Evolutionary conservation across 2,888 invertebrate genomes (phyloP).

Genomic region (Chamaedrilus cognettii): DNA sequence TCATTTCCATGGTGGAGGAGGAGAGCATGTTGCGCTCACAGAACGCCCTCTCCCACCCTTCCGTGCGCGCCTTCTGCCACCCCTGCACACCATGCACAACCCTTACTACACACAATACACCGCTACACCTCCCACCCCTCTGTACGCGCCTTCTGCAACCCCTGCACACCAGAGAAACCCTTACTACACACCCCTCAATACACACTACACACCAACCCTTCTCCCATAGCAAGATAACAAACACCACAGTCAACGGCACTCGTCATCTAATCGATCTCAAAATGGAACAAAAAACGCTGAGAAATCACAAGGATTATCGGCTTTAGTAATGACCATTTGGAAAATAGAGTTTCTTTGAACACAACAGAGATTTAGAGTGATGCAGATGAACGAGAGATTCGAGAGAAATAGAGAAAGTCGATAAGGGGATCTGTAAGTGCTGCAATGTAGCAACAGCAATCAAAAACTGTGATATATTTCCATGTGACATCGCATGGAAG

Average conservation of each 20-base stretch:
- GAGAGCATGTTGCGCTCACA: conserved; percentile 78
- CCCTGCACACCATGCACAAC: conserved; percentile 47
- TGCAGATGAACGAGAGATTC: no score
- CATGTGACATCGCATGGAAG: no score
- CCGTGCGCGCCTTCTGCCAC: conserved; percentile 72
- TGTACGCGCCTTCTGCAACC: conserved; percentile 71
- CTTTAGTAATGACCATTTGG: no score
- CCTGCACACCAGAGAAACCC: conserved; percentile 38
- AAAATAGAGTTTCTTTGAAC: no score
- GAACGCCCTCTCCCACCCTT: conserved; percentile 71
- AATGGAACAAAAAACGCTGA: no score
- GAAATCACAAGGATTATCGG: no score
- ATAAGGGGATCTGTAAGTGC: no score
- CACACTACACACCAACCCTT: conserved; percentile 67
- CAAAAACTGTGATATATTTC: no score
- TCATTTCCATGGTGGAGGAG: conserved; percentile 85
- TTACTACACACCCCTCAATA: no score
- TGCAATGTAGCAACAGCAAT: no score
- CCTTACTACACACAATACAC: conserved; percentile 65
- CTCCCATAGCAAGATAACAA: conserved; percentile 62
- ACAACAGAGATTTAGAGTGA: no score
- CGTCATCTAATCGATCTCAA: background rate
- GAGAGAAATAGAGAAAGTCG: no score
- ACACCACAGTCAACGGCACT: background rate
- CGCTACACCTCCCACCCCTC: conserved; percentile 71